Percentiles rank a stretch among this genome's conserved stretches.
phyloP scores from a whole-genome alignment of 2,888 invertebrate genomes.

The Odontocolon sp. region DNA sequence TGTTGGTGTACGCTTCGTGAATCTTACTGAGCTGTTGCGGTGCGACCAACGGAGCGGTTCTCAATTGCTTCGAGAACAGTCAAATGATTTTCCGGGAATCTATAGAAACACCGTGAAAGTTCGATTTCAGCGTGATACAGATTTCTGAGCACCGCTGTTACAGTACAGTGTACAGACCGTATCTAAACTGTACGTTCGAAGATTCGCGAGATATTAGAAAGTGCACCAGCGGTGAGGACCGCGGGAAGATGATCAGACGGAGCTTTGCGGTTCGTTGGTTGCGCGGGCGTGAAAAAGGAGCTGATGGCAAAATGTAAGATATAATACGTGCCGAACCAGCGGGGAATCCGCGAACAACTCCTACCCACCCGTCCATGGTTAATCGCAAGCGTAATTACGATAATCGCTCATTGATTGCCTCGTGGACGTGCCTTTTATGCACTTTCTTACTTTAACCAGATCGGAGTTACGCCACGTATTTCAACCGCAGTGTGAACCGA shows the following conservation, averaged over 20 bases:
- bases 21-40: slow-evolving; percentile 56
- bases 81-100: neutral
- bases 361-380: slow-evolving; percentile 58
- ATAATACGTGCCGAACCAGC: slow-evolving; percentile 36
- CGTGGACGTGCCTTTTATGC: slow-evolving; percentile 72
- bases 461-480: slow-evolving; percentile 43
- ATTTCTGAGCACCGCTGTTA: slow-evolving; percentile 66
- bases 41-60: slow-evolving; percentile 53
- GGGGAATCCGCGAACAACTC: slow-evolving; percentile 56
- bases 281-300: slow-evolving; percentile 54
- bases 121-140: slow-evolving; percentile 51
- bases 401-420: slow-evolving; percentile 75
- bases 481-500: neutral
- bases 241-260: slow-evolving; percentile 52
- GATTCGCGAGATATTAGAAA: slow-evolving; percentile 72
- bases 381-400: slow-evolving; percentile 75
- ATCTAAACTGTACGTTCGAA: slow-evolving; percentile 52
- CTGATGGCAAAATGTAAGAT: slow-evolving; percentile 2
- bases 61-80: slow-evolving; percentile 33
- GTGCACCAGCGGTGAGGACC: slow-evolving; percentile 59
- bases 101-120: neutral
- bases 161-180: slow-evolving; percentile 40
- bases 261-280: slow-evolving; percentile 37
- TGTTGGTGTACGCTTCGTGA: slow-evolving; percentile 54
- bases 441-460: slow-evolving; percentile 63